These are phyloP conservation scores for Andrena dorsata DNA, from an alignment of 2,888 invertebrate species.

Conservation along the genomic window DNA sequence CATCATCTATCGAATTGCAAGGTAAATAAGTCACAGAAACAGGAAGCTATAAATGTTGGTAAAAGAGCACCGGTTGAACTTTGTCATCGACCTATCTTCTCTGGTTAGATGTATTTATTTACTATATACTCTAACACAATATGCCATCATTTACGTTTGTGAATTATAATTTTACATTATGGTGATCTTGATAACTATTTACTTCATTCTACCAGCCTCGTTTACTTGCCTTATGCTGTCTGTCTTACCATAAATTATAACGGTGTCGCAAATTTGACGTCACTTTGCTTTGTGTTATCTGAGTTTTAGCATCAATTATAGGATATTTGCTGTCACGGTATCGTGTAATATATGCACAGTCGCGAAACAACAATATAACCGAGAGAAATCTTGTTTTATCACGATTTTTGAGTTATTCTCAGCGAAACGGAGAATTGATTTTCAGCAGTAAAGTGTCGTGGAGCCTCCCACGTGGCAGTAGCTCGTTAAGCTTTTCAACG, in stretches of 20 bases:
- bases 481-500: constrained; percentile 30
- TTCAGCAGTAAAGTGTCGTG: constrained; percentile 11
- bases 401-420: not conserved
- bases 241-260: not conserved
- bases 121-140: not conserved
- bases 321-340: not conserved
- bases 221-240: not conserved
- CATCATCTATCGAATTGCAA: not conserved
- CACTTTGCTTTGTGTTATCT: not conserved
- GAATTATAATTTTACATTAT: constrained; percentile 1
- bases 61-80: constrained; percentile 15
- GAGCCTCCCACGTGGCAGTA: constrained; percentile 40
- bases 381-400: not conserved
- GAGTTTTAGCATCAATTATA: constrained; percentile 1
- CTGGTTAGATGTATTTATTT: not conserved
- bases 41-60: not conserved
- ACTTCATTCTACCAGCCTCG: not conserved
- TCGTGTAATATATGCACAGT: not conserved
- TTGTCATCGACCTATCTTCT: constrained; percentile 13
- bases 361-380: not conserved
- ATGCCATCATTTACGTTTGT: not conserved
- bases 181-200: constrained; percentile 1
- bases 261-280: not conserved
- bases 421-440: constrained; percentile 36
- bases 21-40: not conserved